phyloP scores from a whole-genome alignment of 2,113 vertebrate species.

The Gobius niger region DNA sequence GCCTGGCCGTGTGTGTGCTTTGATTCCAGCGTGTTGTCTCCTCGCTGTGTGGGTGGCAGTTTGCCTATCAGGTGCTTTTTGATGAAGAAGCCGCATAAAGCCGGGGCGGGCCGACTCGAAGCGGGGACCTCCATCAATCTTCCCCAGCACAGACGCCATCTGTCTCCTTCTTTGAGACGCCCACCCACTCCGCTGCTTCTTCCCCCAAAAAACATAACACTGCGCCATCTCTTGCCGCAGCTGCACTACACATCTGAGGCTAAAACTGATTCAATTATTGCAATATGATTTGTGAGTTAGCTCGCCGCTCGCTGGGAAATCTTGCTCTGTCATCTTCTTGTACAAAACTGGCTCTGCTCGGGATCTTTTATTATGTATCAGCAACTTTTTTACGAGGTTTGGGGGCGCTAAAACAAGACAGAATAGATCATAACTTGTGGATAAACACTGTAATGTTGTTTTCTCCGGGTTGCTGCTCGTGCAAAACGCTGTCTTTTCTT shows the following conservation, averaged over 20 bases:
- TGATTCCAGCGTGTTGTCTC: slow-evolving; percentile 23
- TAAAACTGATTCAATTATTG: slow-evolving; percentile 4
- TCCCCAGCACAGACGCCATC: slow-evolving; percentile 38
- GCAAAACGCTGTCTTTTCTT: too few species aligned
- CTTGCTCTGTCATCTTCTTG: slow-evolving; percentile 2
- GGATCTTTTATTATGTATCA: not conserved
- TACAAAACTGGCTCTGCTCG: not conserved
- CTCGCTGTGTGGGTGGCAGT: slow-evolving; percentile 45
- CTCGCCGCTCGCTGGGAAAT: not conserved
- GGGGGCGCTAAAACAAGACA: not conserved
- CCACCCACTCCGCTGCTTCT: slow-evolving; percentile 44
- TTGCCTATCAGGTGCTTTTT: slow-evolving; percentile 42
- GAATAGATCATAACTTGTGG: not conserved
- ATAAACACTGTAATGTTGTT: too few species aligned
- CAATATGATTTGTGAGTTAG: not conserved
- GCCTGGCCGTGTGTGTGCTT: slow-evolving; percentile 14
- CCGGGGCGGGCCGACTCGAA: slow-evolving; percentile 10
- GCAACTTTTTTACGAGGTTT: not conserved
- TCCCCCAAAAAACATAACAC: slow-evolving; percentile 25
- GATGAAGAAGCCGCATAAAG: slow-evolving; percentile 55
- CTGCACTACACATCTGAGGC: not conserved
- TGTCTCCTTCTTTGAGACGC: slow-evolving; percentile 43
- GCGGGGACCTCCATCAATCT: slow-evolving; percentile 45
- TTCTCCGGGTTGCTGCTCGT: too few species aligned
- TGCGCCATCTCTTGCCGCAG: slow-evolving; percentile 31